A percentile compares a stretch with the other conserved stretches of the same genome.
phyloP scores from a whole-genome alignment of 2,888 invertebrate genomes.

The Drosophila recens region DNA sequence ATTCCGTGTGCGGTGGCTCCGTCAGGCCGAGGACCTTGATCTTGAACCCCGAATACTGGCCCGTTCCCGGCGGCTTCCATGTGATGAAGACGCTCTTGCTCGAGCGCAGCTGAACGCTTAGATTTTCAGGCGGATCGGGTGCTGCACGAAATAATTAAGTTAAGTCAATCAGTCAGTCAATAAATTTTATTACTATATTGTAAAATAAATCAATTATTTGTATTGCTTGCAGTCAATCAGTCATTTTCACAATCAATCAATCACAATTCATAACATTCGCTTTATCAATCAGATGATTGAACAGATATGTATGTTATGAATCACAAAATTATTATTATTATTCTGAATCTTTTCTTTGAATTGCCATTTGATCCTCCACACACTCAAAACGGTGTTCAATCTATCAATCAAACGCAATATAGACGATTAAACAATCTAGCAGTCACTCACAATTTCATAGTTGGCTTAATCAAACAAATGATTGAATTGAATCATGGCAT shows the following conservation, averaged over 20 bases:
- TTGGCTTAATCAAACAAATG: neutral
- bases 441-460: neutral
- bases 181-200: too few species aligned
- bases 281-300: neutral
- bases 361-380: too few species aligned
- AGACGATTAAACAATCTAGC: neutral
- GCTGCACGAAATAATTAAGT: conserved; percentile 87
- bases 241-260: neutral
- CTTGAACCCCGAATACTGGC: conserved; percentile 93
- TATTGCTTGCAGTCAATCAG: neutral
- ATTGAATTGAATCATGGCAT: too few species aligned
- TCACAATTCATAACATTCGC: neutral
- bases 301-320: neutral
- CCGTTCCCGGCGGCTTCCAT: conserved; percentile 94
- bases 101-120: conserved; percentile 92
- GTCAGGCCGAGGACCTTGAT: conserved; percentile 88
- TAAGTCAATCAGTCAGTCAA: conserved; percentile 1
- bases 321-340: neutral
- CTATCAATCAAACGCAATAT: neutral
- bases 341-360: too few species aligned
- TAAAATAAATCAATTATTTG: neutral
- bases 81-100: conserved; percentile 94
- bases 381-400: too few species aligned
- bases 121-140: conserved; percentile 95
- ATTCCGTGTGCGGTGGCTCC: conserved; percentile 86